Evolutionary conservation across 2,797 vertebrate species (phyloP).

Genomic region (Alfaro cultratus): DNA sequence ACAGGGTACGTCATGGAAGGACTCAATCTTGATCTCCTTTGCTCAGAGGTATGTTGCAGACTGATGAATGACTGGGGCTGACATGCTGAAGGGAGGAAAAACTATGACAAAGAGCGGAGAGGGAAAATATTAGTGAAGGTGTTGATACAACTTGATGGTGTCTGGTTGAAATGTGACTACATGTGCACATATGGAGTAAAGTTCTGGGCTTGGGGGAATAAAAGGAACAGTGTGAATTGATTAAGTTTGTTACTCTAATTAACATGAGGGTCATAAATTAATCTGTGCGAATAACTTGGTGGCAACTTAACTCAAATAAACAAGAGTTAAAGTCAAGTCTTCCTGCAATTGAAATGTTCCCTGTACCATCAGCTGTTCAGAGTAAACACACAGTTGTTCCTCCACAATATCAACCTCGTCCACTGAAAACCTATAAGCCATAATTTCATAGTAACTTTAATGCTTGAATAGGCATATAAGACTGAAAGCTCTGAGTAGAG

Average conservation of each 20-base stretch:
- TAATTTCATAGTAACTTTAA: not conserved
- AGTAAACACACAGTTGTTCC: not conserved
- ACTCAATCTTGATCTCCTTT: constrained; percentile 9
- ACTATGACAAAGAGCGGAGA: constrained; percentile 39
- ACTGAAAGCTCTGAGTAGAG: not conserved
- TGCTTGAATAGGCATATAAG: not conserved
- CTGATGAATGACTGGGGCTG: constrained; percentile 22
- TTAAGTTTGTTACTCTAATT: constrained; percentile 48
- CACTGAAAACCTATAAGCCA: not conserved
- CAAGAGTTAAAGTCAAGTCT: constrained; percentile 64
- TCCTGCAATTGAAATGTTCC: constrained; percentile 58
- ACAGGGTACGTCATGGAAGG: constrained; percentile 4
- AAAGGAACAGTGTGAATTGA: constrained; percentile 21
- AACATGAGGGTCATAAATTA: constrained; percentile 59
- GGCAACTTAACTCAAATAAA: constrained; percentile 70
- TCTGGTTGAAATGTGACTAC: constrained; percentile 22
- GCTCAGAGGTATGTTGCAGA: constrained; percentile 9
- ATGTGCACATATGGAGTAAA: constrained; percentile 32
- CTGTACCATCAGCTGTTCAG: constrained; percentile 7
- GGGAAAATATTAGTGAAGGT: constrained; percentile 42
- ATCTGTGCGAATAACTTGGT: constrained; percentile 37
- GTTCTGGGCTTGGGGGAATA: constrained; percentile 36
- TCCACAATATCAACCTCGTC: not conserved
- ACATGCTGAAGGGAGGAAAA: constrained; percentile 27
- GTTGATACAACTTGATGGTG: constrained; percentile 34